These are phyloP conservation scores for Callocephalon fimbriatum DNA, from an alignment of 2,113 vertebrate species.

Conservation along the genomic window DNA sequence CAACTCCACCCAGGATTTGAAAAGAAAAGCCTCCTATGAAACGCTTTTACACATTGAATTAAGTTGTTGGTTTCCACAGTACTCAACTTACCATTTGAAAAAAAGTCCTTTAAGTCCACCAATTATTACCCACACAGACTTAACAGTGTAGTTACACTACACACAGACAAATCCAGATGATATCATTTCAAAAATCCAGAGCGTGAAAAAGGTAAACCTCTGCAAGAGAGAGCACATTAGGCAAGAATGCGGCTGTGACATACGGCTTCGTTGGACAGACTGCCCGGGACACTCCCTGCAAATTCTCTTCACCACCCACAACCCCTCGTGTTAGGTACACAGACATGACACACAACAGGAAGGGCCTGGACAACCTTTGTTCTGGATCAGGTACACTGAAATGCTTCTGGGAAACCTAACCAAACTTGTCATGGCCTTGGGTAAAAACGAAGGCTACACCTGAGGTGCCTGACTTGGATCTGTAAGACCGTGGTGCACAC, in stretches of 20 bases:
- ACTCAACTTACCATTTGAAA: background rate
- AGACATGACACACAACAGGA: background rate
- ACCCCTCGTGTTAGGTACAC: background rate
- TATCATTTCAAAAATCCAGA: background rate
- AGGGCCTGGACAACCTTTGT: background rate
- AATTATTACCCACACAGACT: background rate
- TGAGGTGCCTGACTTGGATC: rapidly evolving
- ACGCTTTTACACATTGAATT: background rate
- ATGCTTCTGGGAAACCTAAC: background rate
- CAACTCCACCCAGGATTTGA: background rate
- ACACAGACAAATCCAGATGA: background rate
- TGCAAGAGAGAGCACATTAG: background rate
- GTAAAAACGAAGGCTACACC: background rate
- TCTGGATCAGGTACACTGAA: background rate
- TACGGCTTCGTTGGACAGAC: background rate
- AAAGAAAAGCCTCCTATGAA: background rate
- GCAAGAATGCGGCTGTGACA: background rate
- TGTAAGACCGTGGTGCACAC: rapidly evolving
- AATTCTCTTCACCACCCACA: background rate
- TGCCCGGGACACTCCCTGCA: constrained; percentile 3
- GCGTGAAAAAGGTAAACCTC: background rate
- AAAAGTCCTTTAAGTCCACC: background rate
- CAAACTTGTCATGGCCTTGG: background rate
- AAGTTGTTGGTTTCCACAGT: background rate
- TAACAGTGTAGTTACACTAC: background rate